A percentile compares a stretch with the other conserved stretches of the same genome.
These are phyloP conservation scores for Gymnarchus niloticus DNA, from an alignment of 2,113 vertebrate genomes.

Conservation along the genomic window DNA sequence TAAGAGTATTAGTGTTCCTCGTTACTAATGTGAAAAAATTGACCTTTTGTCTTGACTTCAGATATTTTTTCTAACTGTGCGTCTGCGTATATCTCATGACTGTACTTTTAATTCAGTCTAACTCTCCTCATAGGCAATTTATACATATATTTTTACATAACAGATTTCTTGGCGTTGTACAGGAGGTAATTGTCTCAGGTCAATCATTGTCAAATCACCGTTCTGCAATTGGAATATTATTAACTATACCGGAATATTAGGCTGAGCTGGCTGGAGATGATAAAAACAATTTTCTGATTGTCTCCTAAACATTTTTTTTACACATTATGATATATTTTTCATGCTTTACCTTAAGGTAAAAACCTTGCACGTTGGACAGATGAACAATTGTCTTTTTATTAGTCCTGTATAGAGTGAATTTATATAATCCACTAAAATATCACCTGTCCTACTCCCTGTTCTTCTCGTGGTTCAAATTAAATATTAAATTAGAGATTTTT, in stretches of 20 bases:
- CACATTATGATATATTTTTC: neutral
- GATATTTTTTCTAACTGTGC: neutral
- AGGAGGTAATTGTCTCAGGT: neutral
- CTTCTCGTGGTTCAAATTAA: neutral
- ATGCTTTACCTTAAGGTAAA: neutral
- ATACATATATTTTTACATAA: neutral
- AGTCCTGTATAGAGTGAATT: neutral
- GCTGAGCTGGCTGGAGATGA: neutral
- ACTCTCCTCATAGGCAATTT: neutral
- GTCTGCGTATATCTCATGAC: neutral
- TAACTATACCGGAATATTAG: neutral
- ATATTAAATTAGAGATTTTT: neutral
- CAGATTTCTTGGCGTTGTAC: neutral
- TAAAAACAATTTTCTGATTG: neutral
- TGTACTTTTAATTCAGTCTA: neutral
- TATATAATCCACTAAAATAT: neutral
- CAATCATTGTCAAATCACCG: neutral
- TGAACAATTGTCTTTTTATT: neutral
- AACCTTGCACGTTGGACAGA: neutral
- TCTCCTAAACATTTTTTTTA: conserved; percentile 13
- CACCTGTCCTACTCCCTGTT: neutral
- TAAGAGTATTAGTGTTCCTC: neutral
- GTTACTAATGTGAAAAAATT: neutral
- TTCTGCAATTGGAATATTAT: neutral
- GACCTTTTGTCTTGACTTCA: neutral